phyloP scores from a whole-genome alignment of 2,113 vertebrate genomes.

The Silurus glanis region DNA sequence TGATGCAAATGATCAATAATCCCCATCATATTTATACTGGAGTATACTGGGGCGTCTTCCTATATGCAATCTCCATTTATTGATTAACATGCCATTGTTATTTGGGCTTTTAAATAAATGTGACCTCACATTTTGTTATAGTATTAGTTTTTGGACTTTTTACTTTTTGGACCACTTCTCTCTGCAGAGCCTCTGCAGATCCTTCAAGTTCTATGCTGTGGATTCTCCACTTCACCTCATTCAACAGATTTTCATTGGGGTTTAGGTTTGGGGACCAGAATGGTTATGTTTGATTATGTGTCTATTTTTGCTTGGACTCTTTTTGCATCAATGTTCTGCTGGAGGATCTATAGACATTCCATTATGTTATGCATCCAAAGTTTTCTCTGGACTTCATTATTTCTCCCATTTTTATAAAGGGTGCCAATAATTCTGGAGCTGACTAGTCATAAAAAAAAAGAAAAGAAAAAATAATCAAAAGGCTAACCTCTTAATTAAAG shows the following conservation, averaged over 20 bases:
- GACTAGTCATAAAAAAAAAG: neutral
- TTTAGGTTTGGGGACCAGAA: neutral
- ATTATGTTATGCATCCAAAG: no score
- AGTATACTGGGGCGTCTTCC: neutral
- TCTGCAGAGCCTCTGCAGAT: neutral
- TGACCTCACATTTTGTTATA: neutral
- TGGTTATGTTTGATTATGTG: neutral
- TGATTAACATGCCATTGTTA: neutral
- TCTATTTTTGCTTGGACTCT: neutral
- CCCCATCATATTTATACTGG: neutral
- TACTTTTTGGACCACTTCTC: neutral
- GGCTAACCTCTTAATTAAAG: neutral
- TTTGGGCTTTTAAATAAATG: neutral
- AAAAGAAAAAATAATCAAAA: neutral
- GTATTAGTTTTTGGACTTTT: neutral
- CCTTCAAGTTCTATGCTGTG: neutral
- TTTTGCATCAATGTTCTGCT: neutral
- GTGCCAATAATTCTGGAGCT: constrained; percentile 24
- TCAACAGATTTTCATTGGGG: neutral
- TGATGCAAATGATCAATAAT: neutral
- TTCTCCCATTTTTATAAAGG: neutral
- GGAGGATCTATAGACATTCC: no score
- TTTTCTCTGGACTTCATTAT: neutral
- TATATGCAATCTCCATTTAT: neutral
- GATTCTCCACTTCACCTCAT: neutral